phyloP scores from a whole-genome alignment of 2,888 invertebrate genomes.

The Cephus rjabovi region DNA sequence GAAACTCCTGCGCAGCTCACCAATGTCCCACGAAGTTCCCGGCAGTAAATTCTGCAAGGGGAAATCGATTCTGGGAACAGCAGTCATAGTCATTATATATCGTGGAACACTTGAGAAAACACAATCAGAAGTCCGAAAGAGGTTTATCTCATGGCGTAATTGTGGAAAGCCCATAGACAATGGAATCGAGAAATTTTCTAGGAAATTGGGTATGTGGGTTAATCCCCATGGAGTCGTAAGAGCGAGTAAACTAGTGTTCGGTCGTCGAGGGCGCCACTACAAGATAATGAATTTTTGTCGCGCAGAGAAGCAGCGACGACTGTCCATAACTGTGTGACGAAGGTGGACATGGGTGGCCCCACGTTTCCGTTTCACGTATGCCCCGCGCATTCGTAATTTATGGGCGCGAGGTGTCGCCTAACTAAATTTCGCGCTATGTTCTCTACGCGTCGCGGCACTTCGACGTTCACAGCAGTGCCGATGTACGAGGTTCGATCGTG shows the following conservation, averaged over 20 bases:
- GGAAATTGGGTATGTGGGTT: neutral
- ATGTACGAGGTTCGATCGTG: conserved; percentile 44
- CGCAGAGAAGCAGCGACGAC: neutral
- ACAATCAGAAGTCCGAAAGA: neutral
- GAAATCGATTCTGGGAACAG: neutral
- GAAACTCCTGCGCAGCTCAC: neutral
- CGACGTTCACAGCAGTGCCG: conserved; percentile 30
- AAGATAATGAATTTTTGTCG: neutral
- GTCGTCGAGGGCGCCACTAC: neutral
- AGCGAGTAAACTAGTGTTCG: conserved; percentile 30
- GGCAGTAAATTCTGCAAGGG: neutral
- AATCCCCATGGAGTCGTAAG: neutral
- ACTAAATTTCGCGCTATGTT: conserved; percentile 46
- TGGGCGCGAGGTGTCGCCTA: conserved; percentile 51
- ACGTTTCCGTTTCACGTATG: conserved; percentile 51
- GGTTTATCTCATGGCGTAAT: neutral
- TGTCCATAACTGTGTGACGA: conserved; percentile 11
- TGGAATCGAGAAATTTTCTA: neutral
- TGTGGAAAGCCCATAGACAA: neutral
- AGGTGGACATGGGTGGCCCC: conserved; percentile 52
- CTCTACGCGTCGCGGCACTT: conserved; percentile 4
- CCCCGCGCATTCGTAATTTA: conserved; percentile 59
- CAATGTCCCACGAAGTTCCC: neutral
- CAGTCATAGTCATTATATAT: neutral
- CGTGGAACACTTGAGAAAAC: neutral